Evolutionary conservation across 2,797 vertebrate species (phyloP), one percentile per base, ranked within the genome.

Genomic region (Sebastes hubbsi): DNA sequence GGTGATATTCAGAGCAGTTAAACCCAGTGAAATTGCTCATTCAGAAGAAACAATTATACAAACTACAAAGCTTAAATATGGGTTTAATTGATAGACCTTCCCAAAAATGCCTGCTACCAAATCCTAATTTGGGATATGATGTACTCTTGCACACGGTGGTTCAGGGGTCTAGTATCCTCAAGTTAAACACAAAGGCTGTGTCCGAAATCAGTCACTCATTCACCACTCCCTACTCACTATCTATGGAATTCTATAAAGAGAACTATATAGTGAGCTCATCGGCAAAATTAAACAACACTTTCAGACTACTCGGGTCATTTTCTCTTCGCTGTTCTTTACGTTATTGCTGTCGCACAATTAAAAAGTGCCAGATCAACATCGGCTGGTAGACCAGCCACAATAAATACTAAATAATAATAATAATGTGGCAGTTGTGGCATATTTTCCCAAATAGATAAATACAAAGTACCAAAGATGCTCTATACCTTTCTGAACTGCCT

Each of bases 171-270:
- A 29, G 18, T 10, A 22, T 59, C 3, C 24, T 55, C 13, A 36
- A 24, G 13, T 36, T 55, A 56, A 55, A 56, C 49, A 46, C 0
- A 46, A 46, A 46, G 42, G 16, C 42, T 46, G 42, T 46, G 42
- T 46, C 16, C 6, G 42, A 46, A 18, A 46, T 18, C 42, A 18
- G 42, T 46, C 42, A 46, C 42, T 46, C 42, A 46, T 46, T 46
- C 6, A 18, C 0, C 0, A 18, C 0, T 46, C 6, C 42, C 16
- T 18, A 46, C 14, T 46, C 14, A 46, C 42, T 46, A 18, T 46
- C 6, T 46, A 46, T 0, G 0, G 0, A 46, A 18, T 46, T 46
- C 1, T 46, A 8, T 46, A 46, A 8, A 46, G 42, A 46, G 16
- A 6, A 46, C 42, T 46, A 46, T 46, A 46, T 46, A 46, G 7